Conservation (phyloP, 2,113 vertebrate species). For the Mus spicilegus region DNA sequence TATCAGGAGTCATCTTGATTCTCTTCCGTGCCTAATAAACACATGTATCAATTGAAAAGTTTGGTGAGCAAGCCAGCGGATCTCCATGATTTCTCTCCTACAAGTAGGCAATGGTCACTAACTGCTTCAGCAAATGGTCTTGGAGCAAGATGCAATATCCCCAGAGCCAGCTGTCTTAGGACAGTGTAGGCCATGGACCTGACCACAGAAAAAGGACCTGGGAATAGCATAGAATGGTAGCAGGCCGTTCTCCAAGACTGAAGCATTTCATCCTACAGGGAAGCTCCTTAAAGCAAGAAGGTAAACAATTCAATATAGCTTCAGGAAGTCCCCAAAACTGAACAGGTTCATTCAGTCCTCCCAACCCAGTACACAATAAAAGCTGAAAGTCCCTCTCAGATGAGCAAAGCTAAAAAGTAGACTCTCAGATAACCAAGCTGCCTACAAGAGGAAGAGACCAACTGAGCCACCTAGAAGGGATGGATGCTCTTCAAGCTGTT, state of each 20-base stretch:
- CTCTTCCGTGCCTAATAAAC: constrained; percentile 1
- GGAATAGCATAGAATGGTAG: not conserved
- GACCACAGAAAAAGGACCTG: not conserved
- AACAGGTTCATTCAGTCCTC: not conserved
- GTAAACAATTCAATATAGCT: not conserved
- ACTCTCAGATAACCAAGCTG: not conserved
- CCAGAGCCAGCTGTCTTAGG: not conserved
- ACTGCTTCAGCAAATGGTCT: constrained; percentile 3
- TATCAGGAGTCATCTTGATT: not conserved
- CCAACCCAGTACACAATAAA: not conserved
- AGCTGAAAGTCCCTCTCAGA: not conserved
- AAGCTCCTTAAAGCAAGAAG: not conserved
- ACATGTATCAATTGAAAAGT: not conserved
- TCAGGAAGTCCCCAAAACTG: not conserved
- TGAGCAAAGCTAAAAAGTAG: not conserved
- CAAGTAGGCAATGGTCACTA: not conserved
- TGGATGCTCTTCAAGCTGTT: not conserved
- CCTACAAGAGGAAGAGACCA: not conserved
- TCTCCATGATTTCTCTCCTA: constrained; percentile 10
- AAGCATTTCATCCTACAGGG: not conserved
- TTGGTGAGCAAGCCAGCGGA: constrained; percentile 25
- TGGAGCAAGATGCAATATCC: not conserved
- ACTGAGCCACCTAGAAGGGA: not conserved
- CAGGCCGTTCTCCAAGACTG: not conserved
- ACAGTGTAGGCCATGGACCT: not conserved